These are phyloP conservation scores for Dorcus parallelipipedus DNA, from an alignment of 2,888 invertebrate genomes.

Conservation along the genomic window DNA sequence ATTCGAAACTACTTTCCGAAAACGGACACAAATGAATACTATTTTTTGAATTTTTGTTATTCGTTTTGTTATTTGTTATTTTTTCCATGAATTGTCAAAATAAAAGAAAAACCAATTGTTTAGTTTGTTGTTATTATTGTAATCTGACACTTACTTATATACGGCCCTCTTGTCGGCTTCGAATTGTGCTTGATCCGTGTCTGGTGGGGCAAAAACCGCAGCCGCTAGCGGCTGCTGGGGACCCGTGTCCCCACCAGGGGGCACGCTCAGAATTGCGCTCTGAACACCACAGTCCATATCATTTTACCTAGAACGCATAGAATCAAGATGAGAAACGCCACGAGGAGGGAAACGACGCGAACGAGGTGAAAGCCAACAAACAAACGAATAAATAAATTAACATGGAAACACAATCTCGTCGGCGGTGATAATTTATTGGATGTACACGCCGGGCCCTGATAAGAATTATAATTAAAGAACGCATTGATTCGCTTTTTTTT, in stretches of 20 bases:
- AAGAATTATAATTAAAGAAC: not conserved
- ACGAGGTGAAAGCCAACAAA: not conserved
- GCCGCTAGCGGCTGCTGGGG: constrained; percentile 46
- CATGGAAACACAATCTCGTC: not conserved
- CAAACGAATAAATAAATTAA: not conserved
- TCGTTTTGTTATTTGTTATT: too few species aligned
- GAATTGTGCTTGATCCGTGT: constrained; percentile 73
- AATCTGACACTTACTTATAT: constrained; percentile 62
- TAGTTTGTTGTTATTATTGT: too few species aligned
- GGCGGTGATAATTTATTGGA: not conserved
- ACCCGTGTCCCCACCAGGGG: constrained; percentile 55
- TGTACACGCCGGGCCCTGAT: not conserved
- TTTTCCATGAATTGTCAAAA: too few species aligned
- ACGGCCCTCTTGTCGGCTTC: constrained; percentile 85
- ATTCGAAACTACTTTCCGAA: too few species aligned
- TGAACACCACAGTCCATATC: constrained; percentile 49
- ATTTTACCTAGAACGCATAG: constrained; percentile 36
- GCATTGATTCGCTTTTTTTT: too few species aligned
- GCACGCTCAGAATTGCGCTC: constrained; percentile 55
- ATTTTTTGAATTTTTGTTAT: too few species aligned
- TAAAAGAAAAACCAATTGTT: too few species aligned
- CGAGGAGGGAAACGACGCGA: not conserved
- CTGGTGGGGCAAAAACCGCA: constrained; percentile 53
- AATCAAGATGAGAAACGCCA: too few species aligned
- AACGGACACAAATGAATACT: too few species aligned